Evolutionary conservation across 1,140 invertebrate genomes (phyloP), one percentile per base, ranked within the genome.

Genomic region (Sycophaga agraensis): DNA sequence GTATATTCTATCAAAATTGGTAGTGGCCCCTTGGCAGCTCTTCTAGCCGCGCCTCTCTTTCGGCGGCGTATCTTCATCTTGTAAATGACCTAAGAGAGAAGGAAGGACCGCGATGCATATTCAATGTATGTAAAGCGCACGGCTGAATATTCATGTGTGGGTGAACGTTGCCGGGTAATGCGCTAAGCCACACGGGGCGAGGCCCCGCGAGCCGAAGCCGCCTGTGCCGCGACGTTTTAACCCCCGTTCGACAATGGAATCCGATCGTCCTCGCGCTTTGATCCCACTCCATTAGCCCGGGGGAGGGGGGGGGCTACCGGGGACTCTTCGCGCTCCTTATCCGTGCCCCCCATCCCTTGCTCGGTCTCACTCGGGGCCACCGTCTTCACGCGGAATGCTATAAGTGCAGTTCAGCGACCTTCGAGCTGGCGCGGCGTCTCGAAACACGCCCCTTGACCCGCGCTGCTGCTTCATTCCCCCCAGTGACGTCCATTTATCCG

Each of bases 71-170:
- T 77, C 74, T 74, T 73, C 73, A 76, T 77, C 76, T 78, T 76
- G 74, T 78, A 77, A 78, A 78, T 78, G 73, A 78, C 74, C 73
- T 77, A 76, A 78, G 76, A 76, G 76, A 73, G 70, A 76, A 78
- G 76, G 74, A 78, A 75, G 73, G 39, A 75, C 73, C 72, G 46
- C 68, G 72, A 76, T 78, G 73, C 76, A 78, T 78, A 78, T 78
- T 78, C 76, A 78, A 70, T 76, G 68, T 77, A 78, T 78, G 76
- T 76, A 78, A 78, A 78, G 72, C 70, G 55, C 17, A 40, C 53
- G 64, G 60, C 72, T 78, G 76, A 76, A 78, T 78, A 78, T 78
- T 78, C 75, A 78, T 78, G 72, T 72, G 70, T 75, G 70, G 73
- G 70, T 73, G 74, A 74, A 70, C 66, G 73, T 66, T 65, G 71